phyloP scores from a whole-genome alignment of 2,888 invertebrate genomes.

The Halictus ligatus region DNA sequence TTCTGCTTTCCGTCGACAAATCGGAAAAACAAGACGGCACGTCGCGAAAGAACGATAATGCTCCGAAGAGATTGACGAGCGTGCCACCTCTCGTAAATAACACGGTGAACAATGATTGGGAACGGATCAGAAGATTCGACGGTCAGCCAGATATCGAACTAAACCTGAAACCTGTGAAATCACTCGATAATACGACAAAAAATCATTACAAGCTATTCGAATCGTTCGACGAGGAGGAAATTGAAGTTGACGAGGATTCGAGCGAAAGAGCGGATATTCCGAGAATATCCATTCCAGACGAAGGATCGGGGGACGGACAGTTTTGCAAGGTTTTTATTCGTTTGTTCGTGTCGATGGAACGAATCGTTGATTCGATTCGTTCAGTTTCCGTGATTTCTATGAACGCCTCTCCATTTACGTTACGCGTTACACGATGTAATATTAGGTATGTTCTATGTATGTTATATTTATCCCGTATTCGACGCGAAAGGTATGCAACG shows the following conservation, averaged over 20 bases:
- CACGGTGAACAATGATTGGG: constrained; percentile 31
- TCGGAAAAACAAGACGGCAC: not conserved
- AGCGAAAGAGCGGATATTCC: constrained; percentile 73
- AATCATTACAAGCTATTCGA: constrained; percentile 27
- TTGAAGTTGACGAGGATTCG: constrained; percentile 48
- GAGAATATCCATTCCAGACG: constrained; percentile 79
- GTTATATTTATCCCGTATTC: not conserved
- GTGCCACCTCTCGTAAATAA: constrained; percentile 18
- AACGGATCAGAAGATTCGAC: constrained; percentile 16
- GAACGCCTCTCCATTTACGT: not conserved
- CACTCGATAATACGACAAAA: constrained; percentile 1
- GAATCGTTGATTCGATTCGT: not conserved
- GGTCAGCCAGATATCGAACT: not conserved
- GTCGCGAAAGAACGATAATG: not conserved
- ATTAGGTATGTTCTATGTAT: not conserved
- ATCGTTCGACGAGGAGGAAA: constrained; percentile 18
- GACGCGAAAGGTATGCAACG: constrained; percentile 69
- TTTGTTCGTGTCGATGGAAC: not conserved
- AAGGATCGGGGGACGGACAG: constrained; percentile 68
- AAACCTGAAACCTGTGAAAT: not conserved
- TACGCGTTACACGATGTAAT: too few species aligned
- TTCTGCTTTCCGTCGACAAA: not conserved
- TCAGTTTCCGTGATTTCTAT: not conserved
- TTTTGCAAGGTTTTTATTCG: constrained; percentile 72
- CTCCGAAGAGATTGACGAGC: constrained; percentile 4